A percentile compares a stretch with the other conserved stretches of the same genome.
These are phyloP conservation scores for Bombycilla garrulus DNA, from an alignment of 2,113 vertebrate species.

Conservation along the genomic window DNA sequence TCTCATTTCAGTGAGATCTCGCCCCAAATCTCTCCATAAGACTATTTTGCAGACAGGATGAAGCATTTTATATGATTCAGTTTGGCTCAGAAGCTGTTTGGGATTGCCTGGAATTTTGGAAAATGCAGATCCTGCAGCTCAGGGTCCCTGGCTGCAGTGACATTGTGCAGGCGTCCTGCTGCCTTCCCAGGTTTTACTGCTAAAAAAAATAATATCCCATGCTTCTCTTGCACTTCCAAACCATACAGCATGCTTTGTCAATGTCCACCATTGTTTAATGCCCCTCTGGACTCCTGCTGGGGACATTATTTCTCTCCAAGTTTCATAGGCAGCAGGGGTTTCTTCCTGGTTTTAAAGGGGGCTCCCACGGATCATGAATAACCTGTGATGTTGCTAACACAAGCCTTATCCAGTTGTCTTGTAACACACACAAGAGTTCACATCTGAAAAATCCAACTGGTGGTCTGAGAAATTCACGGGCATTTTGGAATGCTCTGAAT, in stretches of 20 bases:
- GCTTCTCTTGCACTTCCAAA: neutral
- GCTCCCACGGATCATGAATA: conserved; percentile 25
- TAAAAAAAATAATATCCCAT: neutral
- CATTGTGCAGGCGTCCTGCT: neutral
- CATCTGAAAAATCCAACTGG: neutral
- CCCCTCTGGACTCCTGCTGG: conserved; percentile 1
- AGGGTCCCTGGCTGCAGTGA: neutral
- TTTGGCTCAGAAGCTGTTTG: neutral
- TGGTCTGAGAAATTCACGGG: neutral
- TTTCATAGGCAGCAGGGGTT: neutral
- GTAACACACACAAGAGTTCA: neutral
- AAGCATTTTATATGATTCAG: neutral
- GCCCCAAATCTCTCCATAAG: neutral
- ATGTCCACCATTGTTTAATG: conserved; percentile 40
- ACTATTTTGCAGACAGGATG: neutral
- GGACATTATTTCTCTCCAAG: conserved; percentile 21
- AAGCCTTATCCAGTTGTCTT: neutral
- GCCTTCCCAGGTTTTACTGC: neutral
- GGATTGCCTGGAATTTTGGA: neutral
- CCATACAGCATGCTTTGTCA: conserved; percentile 6
- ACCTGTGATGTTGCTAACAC: neutral
- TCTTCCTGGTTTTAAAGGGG: conserved; percentile 38
- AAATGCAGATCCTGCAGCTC: neutral
- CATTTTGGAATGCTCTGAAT: neutral
- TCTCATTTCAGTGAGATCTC: neutral